Base-by-base conservation (phyloP, 2,113 vertebrate species). In the Anguilla rostrata region DNA sequence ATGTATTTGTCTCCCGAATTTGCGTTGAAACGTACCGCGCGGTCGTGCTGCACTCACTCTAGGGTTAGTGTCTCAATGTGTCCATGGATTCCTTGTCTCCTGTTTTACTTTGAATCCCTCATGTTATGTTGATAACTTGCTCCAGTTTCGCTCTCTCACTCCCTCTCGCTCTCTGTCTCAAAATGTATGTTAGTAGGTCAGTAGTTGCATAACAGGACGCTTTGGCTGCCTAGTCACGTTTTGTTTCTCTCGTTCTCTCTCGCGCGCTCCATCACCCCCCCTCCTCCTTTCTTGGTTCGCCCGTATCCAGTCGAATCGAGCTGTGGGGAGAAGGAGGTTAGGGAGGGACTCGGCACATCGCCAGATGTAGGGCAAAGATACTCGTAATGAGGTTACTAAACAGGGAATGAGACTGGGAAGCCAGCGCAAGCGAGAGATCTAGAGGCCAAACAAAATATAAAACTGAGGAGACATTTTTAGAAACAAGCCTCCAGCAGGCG, bases 161-260 rank as follows among this genome's bases (percentile, higher is more conserved):
- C 88, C 93, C 91, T 93, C 83, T 86, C 78, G 83, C 91, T 83
- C 91, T 90, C 92, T 88, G 86, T 88, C 89, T 86, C 84, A 90
- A 91, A 94, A 96, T 96, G 94, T 96, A 94, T 96, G 96, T 96
- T 96, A 96, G 96, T 96, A 95, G 96, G 96, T 96, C 96, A 96
- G 91, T 87, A 89, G 95, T 96, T 96, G 95, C 96, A 92, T 96
- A 96, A 96, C 95, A 95, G 92, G 92, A 90, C 86, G 87, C 94
- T 92, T 92, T 88, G 91, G 93, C 93, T 95, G 95, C 95, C 94
- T 94, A 87, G 94, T 95, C 95, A 96, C 95, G 94, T 94, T 95
- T 92, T 82, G 93, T 92, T 92, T 91, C 91, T 89, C 89, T 88
- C 63, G 53, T 81, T 82, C 66, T 85, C 78, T 82, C 83, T 87